Conservation (phyloP, 1,140 invertebrate genomes). For the Zaprionus vittiger region DNA sequence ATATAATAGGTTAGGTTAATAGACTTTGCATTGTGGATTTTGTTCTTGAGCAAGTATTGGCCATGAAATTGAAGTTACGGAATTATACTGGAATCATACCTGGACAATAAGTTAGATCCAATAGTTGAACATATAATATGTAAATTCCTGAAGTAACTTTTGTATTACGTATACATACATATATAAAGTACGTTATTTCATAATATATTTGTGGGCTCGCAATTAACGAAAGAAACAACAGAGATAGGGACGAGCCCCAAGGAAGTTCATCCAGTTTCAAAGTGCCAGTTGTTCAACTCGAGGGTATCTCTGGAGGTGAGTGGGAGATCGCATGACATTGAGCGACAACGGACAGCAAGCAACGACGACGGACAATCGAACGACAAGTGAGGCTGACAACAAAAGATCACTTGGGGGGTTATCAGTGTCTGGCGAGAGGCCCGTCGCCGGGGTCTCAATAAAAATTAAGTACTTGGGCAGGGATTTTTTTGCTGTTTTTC, state of each 20-base stretch:
- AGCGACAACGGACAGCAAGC: not conserved
- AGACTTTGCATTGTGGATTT: not conserved
- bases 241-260: constrained; percentile 22
- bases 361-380: constrained; percentile 15
- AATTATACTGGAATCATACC: no score
- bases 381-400: constrained; percentile 20
- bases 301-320: constrained; percentile 4
- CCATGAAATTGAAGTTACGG: not conserved
- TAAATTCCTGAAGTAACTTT: not conserved
- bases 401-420: constrained; percentile 40
- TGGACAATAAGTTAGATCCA: no score
- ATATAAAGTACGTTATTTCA: not conserved
- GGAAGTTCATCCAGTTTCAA: not conserved
- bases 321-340: constrained; percentile 41
- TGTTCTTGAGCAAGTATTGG: not conserved
- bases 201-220: constrained; percentile 2
- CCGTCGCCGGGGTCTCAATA: constrained; percentile 48
- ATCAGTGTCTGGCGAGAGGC: constrained; percentile 45
- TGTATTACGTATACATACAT: not conserved
- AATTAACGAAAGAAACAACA: not conserved
- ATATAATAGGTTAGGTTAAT: not conserved
- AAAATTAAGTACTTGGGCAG: constrained; percentile 43
- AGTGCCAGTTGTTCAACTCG: not conserved
- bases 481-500: constrained; percentile 40
- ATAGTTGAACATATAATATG: not conserved